Percentiles rank a stretch among this genome's conserved stretches.
Conservation (phyloP, 1,140 invertebrate genomes). For the Psilanteris sp. region DNA sequence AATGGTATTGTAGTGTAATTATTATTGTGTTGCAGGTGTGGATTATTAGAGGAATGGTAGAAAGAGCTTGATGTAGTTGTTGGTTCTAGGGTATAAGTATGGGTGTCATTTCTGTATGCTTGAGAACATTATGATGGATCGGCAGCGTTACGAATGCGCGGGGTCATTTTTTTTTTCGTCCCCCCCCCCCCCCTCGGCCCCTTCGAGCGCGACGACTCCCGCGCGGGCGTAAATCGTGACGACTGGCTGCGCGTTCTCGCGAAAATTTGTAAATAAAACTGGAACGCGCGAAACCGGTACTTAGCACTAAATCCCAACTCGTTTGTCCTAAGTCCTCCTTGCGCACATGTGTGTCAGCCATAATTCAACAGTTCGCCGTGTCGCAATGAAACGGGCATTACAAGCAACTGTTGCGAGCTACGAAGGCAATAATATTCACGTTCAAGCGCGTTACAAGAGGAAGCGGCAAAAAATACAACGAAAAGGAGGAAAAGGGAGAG, state of each 20-base stretch:
- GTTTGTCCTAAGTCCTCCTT: constrained; percentile 43
- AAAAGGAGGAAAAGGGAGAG: constrained; percentile 1
- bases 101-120: no score
- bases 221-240: constrained; percentile 35
- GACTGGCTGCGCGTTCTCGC: constrained; percentile 29
- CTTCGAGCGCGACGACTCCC: no score
- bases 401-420: constrained; percentile 55
- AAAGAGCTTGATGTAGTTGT: no score
- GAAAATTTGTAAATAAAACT: constrained; percentile 53
- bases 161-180: no score
- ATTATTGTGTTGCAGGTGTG: no score
- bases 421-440: constrained; percentile 57
- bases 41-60: no score
- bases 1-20: no score
- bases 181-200: no score
- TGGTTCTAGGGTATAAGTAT: no score
- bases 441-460: constrained; percentile 21
- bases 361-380: constrained; percentile 53
- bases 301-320: constrained; percentile 48
- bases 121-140: no score
- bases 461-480: constrained; percentile 1
- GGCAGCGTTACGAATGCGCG: no score
- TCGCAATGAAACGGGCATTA: constrained; percentile 61
- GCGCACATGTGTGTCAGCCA: constrained; percentile 51
- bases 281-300: constrained; percentile 25